phyloP scores from a whole-genome alignment of 2,113 vertebrate genomes.

The Saguinus imperator region DNA sequence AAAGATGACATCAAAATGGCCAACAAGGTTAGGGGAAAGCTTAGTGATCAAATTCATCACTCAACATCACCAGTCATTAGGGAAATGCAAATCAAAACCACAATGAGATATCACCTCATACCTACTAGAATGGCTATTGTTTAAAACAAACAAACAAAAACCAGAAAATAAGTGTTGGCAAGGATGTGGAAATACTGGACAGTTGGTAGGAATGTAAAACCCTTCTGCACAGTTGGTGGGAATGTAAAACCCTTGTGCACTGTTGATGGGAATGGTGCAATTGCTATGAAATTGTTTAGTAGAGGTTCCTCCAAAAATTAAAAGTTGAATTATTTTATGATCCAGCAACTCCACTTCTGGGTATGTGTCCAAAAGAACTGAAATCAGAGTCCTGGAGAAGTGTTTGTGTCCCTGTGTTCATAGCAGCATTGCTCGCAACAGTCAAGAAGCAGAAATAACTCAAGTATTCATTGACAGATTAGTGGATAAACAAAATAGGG shows the following conservation, averaged over 20 bases:
- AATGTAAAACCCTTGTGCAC: rapidly evolving
- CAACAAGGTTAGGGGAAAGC: background rate
- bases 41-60: too few species aligned
- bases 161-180: background rate
- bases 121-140: background rate
- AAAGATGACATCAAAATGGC: background rate
- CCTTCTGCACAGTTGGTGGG: rapidly evolving
- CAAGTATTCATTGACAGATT: background rate
- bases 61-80: background rate
- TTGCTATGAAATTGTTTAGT: rapidly evolving
- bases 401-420: rapidly evolving
- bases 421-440: rapidly evolving
- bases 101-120: background rate
- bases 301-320: background rate
- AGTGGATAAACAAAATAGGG: background rate
- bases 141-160: background rate
- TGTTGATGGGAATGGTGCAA: rapidly evolving
- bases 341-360: too few species aligned
- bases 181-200: background rate
- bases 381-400: background rate
- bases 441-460: background rate
- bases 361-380: too few species aligned
- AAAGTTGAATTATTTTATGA: background rate
- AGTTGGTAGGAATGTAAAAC: background rate
- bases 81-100: background rate